These are phyloP conservation scores for Corvus moneduloides DNA, from an alignment of 2,113 vertebrate genomes.

Conservation along the genomic window DNA sequence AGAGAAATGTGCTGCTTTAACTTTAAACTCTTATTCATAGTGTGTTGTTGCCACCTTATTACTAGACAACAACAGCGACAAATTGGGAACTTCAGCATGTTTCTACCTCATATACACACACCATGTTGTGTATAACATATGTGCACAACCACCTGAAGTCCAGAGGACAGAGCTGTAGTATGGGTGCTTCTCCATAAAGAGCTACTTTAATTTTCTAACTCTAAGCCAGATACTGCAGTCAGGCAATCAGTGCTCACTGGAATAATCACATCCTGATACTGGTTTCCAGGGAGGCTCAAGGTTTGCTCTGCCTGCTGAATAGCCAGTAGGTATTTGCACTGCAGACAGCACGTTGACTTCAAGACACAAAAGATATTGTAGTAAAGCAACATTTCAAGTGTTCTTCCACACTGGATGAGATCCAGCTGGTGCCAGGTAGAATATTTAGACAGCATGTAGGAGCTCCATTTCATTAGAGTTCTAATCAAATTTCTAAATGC, in stretches of 20 bases:
- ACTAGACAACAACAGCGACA: not conserved
- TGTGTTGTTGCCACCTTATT: not conserved
- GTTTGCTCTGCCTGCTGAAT: not conserved
- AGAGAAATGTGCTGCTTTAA: not conserved
- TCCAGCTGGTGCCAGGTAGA: slow-evolving; percentile 57
- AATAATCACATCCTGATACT: not conserved
- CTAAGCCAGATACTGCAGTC: not conserved
- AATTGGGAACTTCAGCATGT: not conserved
- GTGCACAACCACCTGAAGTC: not conserved
- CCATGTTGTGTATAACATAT: accelerated
- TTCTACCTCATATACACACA: not conserved
- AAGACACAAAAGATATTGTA: slow-evolving; percentile 12
- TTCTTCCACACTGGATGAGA: slow-evolving; percentile 15
- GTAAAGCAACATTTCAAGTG: slow-evolving; percentile 9
- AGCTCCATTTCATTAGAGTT: slow-evolving; percentile 44
- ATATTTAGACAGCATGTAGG: slow-evolving; percentile 61
- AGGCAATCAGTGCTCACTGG: not conserved
- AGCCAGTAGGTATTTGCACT: not conserved
- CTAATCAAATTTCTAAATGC: slow-evolving; percentile 54
- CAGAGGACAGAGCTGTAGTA: not conserved
- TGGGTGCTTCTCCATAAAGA: not conserved
- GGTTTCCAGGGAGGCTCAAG: not conserved
- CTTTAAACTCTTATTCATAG: not conserved
- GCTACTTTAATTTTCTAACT: not conserved
- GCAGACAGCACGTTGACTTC: not conserved